These are phyloP conservation scores for Sinohyriopsis cumingii DNA, from an alignment of 2,888 invertebrate species.

Conservation along the genomic window DNA sequence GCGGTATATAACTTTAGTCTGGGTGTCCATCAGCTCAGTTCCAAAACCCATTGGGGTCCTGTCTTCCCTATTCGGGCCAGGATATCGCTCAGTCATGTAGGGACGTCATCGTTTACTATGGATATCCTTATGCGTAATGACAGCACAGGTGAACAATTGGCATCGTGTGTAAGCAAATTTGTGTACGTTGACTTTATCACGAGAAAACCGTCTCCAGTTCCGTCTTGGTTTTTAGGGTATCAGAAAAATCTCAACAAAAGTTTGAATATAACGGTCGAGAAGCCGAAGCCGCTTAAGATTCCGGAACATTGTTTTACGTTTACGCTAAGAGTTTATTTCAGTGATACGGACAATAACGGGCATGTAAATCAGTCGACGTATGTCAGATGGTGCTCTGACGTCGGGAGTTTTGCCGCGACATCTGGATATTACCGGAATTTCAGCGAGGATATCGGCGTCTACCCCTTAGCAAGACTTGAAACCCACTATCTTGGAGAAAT, in stretches of 20 bases:
- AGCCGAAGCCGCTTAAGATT: slow-evolving; percentile 15
- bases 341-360: slow-evolving; percentile 34
- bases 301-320: slow-evolving; percentile 22
- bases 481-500: slow-evolving; percentile 34
- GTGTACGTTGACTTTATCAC: slow-evolving; percentile 34
- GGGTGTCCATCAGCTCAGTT: slow-evolving; percentile 11
- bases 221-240: slow-evolving; percentile 22
- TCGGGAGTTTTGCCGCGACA: slow-evolving; percentile 31
- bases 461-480: slow-evolving; percentile 16
- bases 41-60: slow-evolving; percentile 27
- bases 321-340: slow-evolving; percentile 13
- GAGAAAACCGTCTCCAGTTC: slow-evolving; percentile 26
- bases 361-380: slow-evolving; percentile 38
- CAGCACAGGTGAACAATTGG: slow-evolving; percentile 13
- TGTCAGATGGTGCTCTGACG: slow-evolving; percentile 36
- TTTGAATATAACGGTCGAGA: slow-evolving; percentile 1
- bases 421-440: slow-evolving; percentile 25
- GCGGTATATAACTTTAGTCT: slow-evolving; percentile 5
- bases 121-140: slow-evolving; percentile 12
- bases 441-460: slow-evolving; percentile 25
- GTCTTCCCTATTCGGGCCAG: slow-evolving; percentile 21
- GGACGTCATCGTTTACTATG: slow-evolving; percentile 29
- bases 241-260: too few species aligned
- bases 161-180: slow-evolving; percentile 23
- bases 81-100: slow-evolving; percentile 23